Base-by-base conservation (phyloP, 30 jellyfish, hydroid and myxozoan species). In the Sanderia malayensis region DNA sequence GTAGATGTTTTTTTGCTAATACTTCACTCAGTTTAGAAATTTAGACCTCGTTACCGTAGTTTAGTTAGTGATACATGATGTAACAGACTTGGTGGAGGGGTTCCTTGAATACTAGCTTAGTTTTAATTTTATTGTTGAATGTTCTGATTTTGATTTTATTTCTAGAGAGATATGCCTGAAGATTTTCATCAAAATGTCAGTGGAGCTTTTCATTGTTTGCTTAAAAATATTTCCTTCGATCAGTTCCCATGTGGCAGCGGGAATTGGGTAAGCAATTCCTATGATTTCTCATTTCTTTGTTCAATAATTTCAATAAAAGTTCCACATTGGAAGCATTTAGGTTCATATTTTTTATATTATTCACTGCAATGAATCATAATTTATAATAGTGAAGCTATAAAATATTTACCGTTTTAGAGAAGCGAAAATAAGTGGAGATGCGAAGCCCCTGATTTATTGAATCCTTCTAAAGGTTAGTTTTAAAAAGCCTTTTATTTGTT, bases 231-330 rank as follows among this genome's bases (percentile, higher is more conserved):
- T 33, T 65, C 63, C 27, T 31, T 81, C 26, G 58, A 59, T 34
- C 73, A 68, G 31, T 81, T 81, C 46, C 93, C 93, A 0, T 68
- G 85, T 58, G 85, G 93, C 25, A n/a, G 59, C 58, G 93, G 93
- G 19, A 52, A 22, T 37, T 81, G 93, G 93, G 93, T 81, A 34
- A 2, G 46, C 34, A 0, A 8, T 19, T 9, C 27, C n/a, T n/a
- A n/a, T n/a, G n/a, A n/a, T n/a, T n/a, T n/a, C n/a, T n/a, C n/a
- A n/a, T n/a, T n/a, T n/a, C n/a, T n/a, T n/a, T n/a, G n/a, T n/a
- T n/a, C n/a, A n/a, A n/a, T n/a, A n/a, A n/a, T n/a, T n/a, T n/a
- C n/a, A n/a, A n/a, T n/a, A n/a, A n/a, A n/a, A n/a, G n/a, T n/a
- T n/a, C n/a, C n/a, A n/a, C n/a, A n/a, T n/a, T n/a, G n/a, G n/a